Percentiles rank a stretch among this genome's conserved stretches.
These are phyloP conservation scores for Cecidostiba fungosa DNA, from an alignment of 2,888 invertebrate species.

Conservation along the genomic window DNA sequence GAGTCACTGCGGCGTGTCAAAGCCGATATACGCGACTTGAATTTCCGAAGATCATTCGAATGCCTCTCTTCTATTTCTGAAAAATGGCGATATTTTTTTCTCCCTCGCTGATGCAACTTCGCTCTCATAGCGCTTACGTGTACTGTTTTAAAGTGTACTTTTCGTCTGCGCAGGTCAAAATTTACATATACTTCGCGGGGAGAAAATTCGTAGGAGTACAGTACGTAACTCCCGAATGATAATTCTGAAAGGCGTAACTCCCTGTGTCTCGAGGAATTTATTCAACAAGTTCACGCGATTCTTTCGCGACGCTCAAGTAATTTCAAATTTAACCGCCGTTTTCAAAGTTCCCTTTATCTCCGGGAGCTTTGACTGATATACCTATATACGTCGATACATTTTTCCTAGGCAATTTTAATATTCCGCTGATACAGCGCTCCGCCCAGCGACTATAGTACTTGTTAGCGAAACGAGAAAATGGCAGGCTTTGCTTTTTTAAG, in stretches of 20 bases:
- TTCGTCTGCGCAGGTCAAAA: background rate
- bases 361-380: background rate
- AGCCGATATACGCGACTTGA: conserved; percentile 30
- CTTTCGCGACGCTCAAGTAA: conserved; percentile 1
- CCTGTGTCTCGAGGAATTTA: background rate
- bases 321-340: background rate
- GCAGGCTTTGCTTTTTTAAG: conserved; percentile 10
- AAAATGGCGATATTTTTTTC: background rate
- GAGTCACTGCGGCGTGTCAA: conserved; percentile 12
- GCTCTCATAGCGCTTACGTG: background rate
- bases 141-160: background rate
- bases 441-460: background rate
- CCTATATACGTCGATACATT: background rate
- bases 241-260: background rate
- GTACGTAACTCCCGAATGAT: background rate
- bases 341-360: background rate
- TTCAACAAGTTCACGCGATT: background rate
- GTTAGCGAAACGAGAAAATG: conserved; percentile 8
- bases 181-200: background rate
- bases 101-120: background rate
- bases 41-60: conserved; percentile 34
- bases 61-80: background rate
- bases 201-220: background rate
- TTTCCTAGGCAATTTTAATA: conserved; percentile 8
- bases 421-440: background rate